Percentiles rank a stretch among this genome's conserved stretches.
Evolutionary conservation across 2,797 vertebrate species (phyloP).

Genomic region (Siniperca undulata): DNA sequence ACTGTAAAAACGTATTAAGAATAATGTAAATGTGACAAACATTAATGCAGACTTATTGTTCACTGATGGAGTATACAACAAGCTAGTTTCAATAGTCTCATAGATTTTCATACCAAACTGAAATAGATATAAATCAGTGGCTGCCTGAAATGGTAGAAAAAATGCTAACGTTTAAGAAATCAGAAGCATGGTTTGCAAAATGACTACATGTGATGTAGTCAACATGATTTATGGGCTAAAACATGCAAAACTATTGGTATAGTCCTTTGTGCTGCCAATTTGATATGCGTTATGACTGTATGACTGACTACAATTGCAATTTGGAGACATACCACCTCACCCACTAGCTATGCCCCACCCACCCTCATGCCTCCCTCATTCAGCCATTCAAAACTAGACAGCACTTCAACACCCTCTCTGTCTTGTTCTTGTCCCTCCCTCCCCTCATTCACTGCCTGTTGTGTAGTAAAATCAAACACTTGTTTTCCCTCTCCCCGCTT

Average conservation of each 20-base stretch:
- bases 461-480: conserved; percentile 39
- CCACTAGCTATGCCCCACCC: neutral
- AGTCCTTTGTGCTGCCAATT: neutral
- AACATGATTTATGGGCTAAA: neutral
- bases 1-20: neutral
- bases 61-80: too few relatives aligned
- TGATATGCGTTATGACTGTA: neutral
- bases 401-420: conserved; percentile 36
- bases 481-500: conserved; percentile 15
- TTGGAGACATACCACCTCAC: neutral
- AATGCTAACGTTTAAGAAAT: neutral
- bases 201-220: too few relatives aligned
- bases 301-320: neutral
- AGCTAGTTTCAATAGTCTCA: neutral
- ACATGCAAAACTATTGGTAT: too few relatives aligned
- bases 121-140: neutral
- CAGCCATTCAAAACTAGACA: conserved; percentile 34
- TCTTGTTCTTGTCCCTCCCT: conserved; percentile 8
- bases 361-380: neutral
- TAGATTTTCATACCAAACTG: neutral
- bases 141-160: neutral
- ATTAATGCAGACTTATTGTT: too few relatives aligned
- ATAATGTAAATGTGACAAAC: too few relatives aligned
- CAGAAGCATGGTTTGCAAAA: neutral
- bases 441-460: conserved; percentile 29